Base-by-base conservation (phyloP, 2,888 invertebrate species). In the Pseudoips prasinana region DNA sequence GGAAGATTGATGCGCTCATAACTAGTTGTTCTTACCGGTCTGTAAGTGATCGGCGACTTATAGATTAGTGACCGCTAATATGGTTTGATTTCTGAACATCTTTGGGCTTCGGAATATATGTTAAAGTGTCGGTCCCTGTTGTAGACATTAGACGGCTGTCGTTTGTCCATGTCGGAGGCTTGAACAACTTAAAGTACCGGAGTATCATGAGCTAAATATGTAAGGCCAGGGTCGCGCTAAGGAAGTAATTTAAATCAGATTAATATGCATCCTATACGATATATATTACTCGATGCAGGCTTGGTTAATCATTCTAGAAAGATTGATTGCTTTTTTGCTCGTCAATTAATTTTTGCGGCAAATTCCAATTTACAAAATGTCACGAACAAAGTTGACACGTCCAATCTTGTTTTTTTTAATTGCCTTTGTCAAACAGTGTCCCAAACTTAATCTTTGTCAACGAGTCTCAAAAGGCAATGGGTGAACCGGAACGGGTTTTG, bases 401-500 rank as follows among this genome's bases (percentile, higher is more conserved):
- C 47, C 58, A 56, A 62, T n/a, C 37, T 51, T 41, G 47, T 50
- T 59, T 60, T 65, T 62, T 70, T 62, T 58, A 44, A 48, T 51
- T 56, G 28, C 60, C 59, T 71, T 73, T 73, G 73, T 75, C 71
- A 71, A 71, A 69, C 49, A 32, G 32, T 50, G 50, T 58, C 53
- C 58, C 54, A 58, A 52, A 58, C 58, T 67, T 81, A 78, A 83
- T 85, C 81, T 79, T 79, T 73, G 76, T 71, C 73, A 67, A 64
- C 61, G 68, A 67, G 66, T 2, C 20, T n/a, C n/a, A 3, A 14
- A 59, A 56, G 64, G 68, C 59, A 68, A 74, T 74, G 74, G 64
- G 59, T 41, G 52, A 49, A 64, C 60, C 63, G 68, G 73, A 86
- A 86, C 86, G 70, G 71, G 87, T 86, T 86, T 85, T 75, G 75